phyloP scores from a whole-genome alignment of 2,888 invertebrate species.

The Parthenolecanium corni region DNA sequence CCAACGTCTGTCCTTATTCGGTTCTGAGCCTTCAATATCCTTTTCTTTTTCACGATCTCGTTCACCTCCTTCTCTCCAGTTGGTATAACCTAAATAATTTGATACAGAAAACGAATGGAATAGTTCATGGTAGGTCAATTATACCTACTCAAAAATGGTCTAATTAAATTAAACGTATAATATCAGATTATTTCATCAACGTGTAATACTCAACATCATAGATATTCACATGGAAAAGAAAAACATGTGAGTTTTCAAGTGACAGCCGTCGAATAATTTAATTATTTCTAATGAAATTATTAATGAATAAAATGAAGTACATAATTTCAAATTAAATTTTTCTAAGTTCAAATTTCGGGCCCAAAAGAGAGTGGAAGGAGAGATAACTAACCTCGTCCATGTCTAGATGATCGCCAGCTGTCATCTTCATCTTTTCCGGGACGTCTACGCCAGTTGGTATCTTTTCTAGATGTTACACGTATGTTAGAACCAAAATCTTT shows the following conservation, averaged over 20 bases:
- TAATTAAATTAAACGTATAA: too few relatives aligned
- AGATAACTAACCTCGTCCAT: constrained; percentile 8
- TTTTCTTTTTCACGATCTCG: constrained; percentile 26
- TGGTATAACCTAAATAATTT: constrained; percentile 6
- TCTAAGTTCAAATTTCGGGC: not conserved
- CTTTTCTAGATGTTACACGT: constrained; percentile 38
- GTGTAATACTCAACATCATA: too few relatives aligned
- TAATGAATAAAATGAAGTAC: not conserved
- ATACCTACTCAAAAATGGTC: too few relatives aligned
- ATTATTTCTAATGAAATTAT: too few relatives aligned
- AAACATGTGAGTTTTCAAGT: too few relatives aligned
- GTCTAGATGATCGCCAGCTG: constrained; percentile 12
- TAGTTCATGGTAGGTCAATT: not conserved
- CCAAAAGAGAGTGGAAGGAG: too few relatives aligned
- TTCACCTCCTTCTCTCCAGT: constrained; percentile 26
- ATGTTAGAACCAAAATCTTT: constrained; percentile 37
- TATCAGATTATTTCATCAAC: too few relatives aligned
- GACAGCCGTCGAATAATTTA: too few relatives aligned
- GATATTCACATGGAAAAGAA: too few relatives aligned
- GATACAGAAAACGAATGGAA: not conserved
- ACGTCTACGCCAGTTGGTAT: constrained; percentile 37
- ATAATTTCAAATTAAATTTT: not conserved
- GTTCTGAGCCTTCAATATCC: constrained; percentile 1
- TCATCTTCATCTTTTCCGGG: constrained; percentile 31
- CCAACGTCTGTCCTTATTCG: constrained; percentile 13